phyloP scores from a whole-genome alignment of 2,797 vertebrate species.

The Nannoperca australis region DNA sequence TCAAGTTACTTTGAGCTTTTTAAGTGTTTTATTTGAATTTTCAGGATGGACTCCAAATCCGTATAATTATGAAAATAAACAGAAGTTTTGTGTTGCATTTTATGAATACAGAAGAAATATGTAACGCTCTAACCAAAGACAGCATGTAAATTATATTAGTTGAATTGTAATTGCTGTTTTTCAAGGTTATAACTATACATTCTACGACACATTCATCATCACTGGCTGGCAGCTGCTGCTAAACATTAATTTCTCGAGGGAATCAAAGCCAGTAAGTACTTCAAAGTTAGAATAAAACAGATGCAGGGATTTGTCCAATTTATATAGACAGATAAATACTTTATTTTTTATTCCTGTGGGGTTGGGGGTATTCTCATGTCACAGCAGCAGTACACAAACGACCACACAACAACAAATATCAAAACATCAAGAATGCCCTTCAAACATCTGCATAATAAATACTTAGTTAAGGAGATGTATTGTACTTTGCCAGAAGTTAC shows the following conservation, averaged over 20 bases:
- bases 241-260: neutral
- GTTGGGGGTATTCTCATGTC: no score
- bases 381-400: no score
- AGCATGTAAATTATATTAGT: neutral
- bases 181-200: neutral
- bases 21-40: constrained; percentile 13
- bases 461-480: no score
- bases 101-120: neutral
- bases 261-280: neutral
- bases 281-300: neutral
- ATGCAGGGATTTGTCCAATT: neutral
- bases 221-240: neutral
- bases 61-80: neutral
- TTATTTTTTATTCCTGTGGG: no score
- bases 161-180: neutral
- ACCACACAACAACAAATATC: no score
- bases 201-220: neutral
- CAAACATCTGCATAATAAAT: no score
- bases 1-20: neutral
- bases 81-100: neutral
- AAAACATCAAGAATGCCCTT: no score
- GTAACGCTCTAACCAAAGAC: neutral
- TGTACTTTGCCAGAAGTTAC: no score
- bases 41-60: neutral
- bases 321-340: no score